phyloP scores from a whole-genome alignment of 2,113 vertebrate genomes.

The Tetrao urogallus region DNA sequence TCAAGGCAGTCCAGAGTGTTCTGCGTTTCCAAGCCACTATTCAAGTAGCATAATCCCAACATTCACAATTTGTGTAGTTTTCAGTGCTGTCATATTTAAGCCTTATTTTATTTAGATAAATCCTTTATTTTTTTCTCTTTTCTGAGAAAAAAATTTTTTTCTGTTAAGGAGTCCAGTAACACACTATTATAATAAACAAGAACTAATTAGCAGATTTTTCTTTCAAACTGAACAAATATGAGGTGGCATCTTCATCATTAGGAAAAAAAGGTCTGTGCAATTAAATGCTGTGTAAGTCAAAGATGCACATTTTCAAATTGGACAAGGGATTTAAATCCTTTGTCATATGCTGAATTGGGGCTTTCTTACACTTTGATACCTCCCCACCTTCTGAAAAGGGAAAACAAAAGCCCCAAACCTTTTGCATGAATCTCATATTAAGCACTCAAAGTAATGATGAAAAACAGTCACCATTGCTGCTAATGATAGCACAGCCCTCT shows the following conservation, averaged over 20 bases:
- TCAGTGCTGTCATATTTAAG: not conserved
- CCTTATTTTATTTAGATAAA: not conserved
- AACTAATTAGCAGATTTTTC: not conserved
- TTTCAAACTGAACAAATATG: not conserved
- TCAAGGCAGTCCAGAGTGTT: not conserved
- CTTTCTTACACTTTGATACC: not conserved
- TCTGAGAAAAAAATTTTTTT: too few relatives aligned
- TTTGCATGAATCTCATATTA: not conserved
- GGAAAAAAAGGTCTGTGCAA: not conserved
- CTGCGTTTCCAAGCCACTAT: not conserved
- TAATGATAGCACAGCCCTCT: accelerated
- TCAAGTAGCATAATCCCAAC: not conserved
- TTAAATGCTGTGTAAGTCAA: not conserved
- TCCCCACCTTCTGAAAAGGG: not conserved
- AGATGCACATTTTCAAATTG: not conserved
- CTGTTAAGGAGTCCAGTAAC: not conserved
- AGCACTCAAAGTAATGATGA: not conserved
- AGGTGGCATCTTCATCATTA: not conserved
- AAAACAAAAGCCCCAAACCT: not conserved
- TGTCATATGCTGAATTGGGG: not conserved
- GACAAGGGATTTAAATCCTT: not conserved
- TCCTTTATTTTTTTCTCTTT: not conserved
- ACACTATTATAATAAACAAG: not conserved
- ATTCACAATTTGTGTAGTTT: not conserved
- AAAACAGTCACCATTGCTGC: accelerated